Percentiles rank a stretch among this genome's conserved stretches.
Conservation (phyloP, 1,140 invertebrate genomes). For the Lordiphosa stackelbergi region DNA sequence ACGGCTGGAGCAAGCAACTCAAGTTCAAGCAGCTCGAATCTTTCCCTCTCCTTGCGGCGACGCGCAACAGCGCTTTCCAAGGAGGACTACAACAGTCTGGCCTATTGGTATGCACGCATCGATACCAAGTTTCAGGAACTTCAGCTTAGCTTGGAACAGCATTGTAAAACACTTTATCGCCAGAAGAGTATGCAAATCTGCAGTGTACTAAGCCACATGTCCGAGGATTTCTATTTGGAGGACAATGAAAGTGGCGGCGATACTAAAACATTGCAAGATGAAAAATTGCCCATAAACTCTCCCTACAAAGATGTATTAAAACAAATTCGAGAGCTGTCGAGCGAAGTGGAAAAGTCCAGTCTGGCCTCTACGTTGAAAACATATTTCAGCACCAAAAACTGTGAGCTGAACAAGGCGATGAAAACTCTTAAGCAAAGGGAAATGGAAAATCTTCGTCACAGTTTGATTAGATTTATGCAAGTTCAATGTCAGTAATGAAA, state of each 20-base stretch:
- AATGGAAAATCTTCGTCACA: constrained; percentile 24
- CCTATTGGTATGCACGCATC: constrained; percentile 52
- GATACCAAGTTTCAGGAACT: constrained; percentile 44
- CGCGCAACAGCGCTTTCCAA: constrained; percentile 17
- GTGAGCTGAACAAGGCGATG: constrained; percentile 41
- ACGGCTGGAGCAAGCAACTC: not conserved
- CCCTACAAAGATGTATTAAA: constrained; percentile 21
- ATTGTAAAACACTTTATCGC: constrained; percentile 35
- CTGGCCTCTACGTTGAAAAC: constrained; percentile 32
- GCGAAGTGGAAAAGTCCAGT: constrained; percentile 27
- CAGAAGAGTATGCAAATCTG: constrained; percentile 34
- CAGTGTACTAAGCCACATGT: constrained; percentile 23
- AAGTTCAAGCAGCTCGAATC: not conserved
- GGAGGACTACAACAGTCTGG: constrained; percentile 39
- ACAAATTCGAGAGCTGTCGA: constrained; percentile 36
- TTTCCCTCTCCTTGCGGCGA: not conserved
- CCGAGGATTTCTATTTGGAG: not conserved
- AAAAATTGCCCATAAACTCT: not conserved
- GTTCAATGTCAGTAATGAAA: not conserved
- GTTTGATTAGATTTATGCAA: constrained; percentile 27
- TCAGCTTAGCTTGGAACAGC: constrained; percentile 35
- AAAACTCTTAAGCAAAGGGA: constrained; percentile 35
- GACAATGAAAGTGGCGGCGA: constrained; percentile 42
- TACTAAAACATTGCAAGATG: not conserved
- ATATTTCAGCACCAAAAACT: constrained; percentile 53